Evolutionary conservation across 92 coral and sea anemone species (phyloP), one percentile per base, ranked within the genome.

Genomic region (Porites lobata): DNA sequence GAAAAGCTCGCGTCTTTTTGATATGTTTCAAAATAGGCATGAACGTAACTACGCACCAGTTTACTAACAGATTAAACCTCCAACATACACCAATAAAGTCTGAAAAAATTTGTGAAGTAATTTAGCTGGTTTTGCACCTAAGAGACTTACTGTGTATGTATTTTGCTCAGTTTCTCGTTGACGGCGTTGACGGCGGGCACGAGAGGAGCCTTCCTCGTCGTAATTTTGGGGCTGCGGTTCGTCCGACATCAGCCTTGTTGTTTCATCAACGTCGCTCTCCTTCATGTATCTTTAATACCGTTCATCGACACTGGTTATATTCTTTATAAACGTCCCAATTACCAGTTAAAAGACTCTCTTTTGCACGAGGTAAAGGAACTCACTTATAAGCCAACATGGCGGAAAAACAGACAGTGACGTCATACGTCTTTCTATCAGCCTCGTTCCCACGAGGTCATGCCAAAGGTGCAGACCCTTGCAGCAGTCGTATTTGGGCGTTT

Each of bases 191-290:
- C 91, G 75, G 66, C 75, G 84, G 77, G 79, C 84, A 70, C 89
- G 88, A 20, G 76, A 17, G 61, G 71, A 12, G 26, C 57, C 63
- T 52, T 64, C 72, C 53, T 72, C 68, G 7, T 53, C 85, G 15
- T 74, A 69, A 76, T 84, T 69, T 24, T 76, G 88, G 77, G 90
- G 77, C 9, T 83, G 81, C 64, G 87, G 84, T 74, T 92, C 93
- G 92, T 80, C 90, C 43, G 93, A 86, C 99, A 96, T 95, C 65
- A 96, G 96, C 80, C 97, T 86, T 61, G 99, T 94, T 87, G 87
- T 93, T 88, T 96, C 99, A 86, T 84, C 73, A 3, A 58, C 81
- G 63, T 84, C 87, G 73, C 80, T 93, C 24, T 91, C 98, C 80
- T 89, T 95, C 98, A 95, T 95, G 90, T 73, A 93, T 84, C 63